phyloP scores from a whole-genome alignment of 2,888 invertebrate species.

The Apomyelois bistriatella region DNA sequence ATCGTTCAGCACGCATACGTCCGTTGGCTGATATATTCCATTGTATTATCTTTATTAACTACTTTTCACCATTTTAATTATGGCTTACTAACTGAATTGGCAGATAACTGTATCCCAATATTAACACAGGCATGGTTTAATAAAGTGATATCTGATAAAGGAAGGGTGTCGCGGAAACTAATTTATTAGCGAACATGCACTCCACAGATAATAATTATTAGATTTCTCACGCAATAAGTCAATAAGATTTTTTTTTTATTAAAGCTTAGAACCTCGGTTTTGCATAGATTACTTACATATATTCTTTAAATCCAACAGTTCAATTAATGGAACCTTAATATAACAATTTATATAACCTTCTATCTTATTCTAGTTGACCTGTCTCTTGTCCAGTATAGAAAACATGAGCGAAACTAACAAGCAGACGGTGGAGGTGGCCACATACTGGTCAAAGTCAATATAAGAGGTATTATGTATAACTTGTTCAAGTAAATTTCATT shows the following conservation, averaged over 20 bases:
- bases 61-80: constrained; percentile 62
- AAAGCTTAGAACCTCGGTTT: no score
- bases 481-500: no score
- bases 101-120: constrained; percentile 55
- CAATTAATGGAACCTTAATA: no score
- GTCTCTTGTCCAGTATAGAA: no score
- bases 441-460: no score
- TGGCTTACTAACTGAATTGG: constrained; percentile 47
- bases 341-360: no score
- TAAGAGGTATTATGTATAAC: no score
- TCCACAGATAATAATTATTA: constrained; percentile 37
- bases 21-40: constrained; percentile 48
- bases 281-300: no score
- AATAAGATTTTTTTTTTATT: not conserved
- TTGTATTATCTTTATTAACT: constrained; percentile 65
- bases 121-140: constrained; percentile 62
- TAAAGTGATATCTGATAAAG: constrained; percentile 63
- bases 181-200: constrained; percentile 57
- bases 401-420: no score
- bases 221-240: constrained; percentile 12
- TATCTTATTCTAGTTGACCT: no score
- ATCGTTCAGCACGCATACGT: constrained; percentile 55
- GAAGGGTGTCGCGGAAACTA: constrained; percentile 49
- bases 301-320: no score
- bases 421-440: no score